Conservation (phyloP, 2,797 vertebrate species). For the Catostomus latipinnis region DNA sequence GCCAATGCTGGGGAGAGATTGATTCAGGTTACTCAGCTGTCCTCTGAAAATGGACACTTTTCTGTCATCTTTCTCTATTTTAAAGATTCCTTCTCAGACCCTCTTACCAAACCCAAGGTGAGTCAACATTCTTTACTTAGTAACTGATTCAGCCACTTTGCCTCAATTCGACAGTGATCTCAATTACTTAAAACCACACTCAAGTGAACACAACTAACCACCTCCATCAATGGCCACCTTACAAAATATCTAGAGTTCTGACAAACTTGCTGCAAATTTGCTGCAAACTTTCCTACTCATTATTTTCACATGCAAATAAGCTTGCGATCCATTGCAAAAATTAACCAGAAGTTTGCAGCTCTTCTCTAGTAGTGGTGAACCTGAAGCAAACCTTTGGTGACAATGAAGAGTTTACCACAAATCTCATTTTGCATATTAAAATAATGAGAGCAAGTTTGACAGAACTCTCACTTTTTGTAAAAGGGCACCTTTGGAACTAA, state of each 20-base stretch:
- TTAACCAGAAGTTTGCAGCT: too few species aligned
- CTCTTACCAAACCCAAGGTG: conserved; percentile 19
- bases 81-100: conserved; percentile 23
- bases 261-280: background rate
- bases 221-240: background rate
- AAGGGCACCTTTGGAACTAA: too few species aligned
- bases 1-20: conserved; percentile 16
- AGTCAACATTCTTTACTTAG: conserved; percentile 52
- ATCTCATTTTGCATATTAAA: too few species aligned
- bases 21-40: conserved; percentile 30
- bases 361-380: too few species aligned
- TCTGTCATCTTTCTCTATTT: conserved; percentile 17
- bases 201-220: background rate
- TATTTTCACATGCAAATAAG: too few species aligned
- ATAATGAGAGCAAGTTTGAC: too few species aligned
- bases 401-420: too few species aligned
- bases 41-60: conserved; percentile 17
- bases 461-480: too few species aligned
- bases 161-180: conserved; percentile 40
- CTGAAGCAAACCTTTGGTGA: too few species aligned
- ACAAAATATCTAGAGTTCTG: background rate
- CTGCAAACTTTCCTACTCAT: too few species aligned
- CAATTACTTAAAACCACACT: conserved; percentile 17
- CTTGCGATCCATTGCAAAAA: too few species aligned
- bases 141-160: conserved; percentile 51